Evolutionary conservation across 2,888 invertebrate species (phyloP).

Genomic region (Acrobasis repandana): DNA sequence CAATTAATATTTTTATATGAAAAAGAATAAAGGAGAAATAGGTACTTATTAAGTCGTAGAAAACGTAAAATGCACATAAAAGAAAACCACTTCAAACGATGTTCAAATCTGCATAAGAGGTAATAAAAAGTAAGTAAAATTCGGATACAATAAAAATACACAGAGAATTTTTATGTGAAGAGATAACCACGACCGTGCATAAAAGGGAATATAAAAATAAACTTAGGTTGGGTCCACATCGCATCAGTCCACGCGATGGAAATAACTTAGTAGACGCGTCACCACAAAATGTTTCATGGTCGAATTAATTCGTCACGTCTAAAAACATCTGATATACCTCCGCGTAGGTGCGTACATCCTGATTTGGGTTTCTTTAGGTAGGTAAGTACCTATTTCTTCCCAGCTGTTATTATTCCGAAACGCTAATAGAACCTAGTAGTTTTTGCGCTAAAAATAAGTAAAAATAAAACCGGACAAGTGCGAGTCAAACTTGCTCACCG

Average conservation of each 20-base stretch:
- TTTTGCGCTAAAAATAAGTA: no score
- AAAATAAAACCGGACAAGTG: no score
- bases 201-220: slow-evolving; percentile 27
- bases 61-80: not conserved
- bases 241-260: slow-evolving; percentile 2
- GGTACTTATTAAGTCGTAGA: no score
- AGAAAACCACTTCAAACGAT: not conserved
- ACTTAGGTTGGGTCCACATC: slow-evolving; percentile 12
- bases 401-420: no score
- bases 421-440: no score
- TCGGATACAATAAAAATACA: slow-evolving; percentile 13
- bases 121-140: slow-evolving; percentile 18
- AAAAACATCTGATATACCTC: not conserved
- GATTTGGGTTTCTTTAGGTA: no score
- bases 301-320: slow-evolving; percentile 3
- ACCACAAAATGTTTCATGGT: not conserved
- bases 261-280: slow-evolving; percentile 1
- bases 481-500: no score
- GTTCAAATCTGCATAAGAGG: slow-evolving; percentile 13
- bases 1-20: no score
- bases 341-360: no score
- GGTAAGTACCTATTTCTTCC: no score
- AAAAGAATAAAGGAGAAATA: no score
- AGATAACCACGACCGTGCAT: slow-evolving; percentile 20
- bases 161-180: slow-evolving; percentile 11